Conservation (phyloP, 2,888 invertebrate genomes). For the Erebia epiphron region DNA sequence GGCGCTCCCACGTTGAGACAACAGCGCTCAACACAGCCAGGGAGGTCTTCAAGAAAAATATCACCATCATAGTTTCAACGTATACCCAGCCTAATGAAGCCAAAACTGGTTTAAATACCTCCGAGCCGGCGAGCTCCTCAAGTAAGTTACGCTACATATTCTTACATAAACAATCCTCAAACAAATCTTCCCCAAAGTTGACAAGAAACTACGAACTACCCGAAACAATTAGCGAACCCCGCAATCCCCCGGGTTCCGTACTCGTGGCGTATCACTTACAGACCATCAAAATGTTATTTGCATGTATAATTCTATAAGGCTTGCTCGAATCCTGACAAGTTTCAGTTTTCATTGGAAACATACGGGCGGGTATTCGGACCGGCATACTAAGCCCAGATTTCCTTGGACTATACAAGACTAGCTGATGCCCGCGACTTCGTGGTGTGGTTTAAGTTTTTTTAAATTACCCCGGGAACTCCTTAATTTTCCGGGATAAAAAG, state of each 20-base stretch:
- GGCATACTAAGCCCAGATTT: not conserved
- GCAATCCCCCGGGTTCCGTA: conserved; percentile 24
- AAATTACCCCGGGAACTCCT: too few relatives aligned
- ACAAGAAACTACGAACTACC: conserved; percentile 24
- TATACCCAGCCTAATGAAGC: too few relatives aligned
- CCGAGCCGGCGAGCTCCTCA: not conserved
- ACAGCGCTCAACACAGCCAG: too few relatives aligned
- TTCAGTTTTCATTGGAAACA: conserved; percentile 21
- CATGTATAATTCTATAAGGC: conserved; percentile 62
- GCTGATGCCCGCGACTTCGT: too few relatives aligned
- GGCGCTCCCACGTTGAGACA: too few relatives aligned
- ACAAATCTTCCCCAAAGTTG: conserved; percentile 22
- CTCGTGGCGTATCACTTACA: conserved; percentile 29
- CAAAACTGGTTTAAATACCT: too few relatives aligned
- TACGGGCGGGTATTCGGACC: conserved; percentile 3
- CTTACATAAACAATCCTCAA: conserved; percentile 8
- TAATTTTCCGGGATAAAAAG: too few relatives aligned
- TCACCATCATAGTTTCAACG: too few relatives aligned
- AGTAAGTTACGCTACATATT: conserved; percentile 8
- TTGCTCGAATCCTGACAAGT: conserved; percentile 20
- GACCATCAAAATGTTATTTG: conserved; percentile 64
- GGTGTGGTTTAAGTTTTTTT: too few relatives aligned
- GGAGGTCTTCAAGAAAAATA: too few relatives aligned
- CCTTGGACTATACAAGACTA: too few relatives aligned
- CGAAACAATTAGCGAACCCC: conserved; percentile 34